phyloP scores from a whole-genome alignment of 2,113 vertebrate genomes.

The Sciurus niger region DNA sequence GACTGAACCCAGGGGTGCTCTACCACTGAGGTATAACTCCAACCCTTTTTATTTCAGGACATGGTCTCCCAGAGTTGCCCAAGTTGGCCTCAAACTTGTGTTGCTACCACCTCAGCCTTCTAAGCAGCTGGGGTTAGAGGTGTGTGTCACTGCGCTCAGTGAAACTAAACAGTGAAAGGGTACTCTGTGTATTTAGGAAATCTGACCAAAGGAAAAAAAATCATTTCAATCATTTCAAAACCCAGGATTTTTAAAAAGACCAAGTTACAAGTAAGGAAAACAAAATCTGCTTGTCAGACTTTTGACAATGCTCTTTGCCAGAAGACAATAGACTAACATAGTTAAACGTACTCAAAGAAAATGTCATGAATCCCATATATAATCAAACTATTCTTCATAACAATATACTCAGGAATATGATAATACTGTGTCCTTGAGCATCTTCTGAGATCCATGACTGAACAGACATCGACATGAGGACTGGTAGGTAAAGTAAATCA shows the following conservation, averaged over 20 bases:
- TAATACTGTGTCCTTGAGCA: not conserved
- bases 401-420: not conserved
- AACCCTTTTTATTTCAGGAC: not conserved
- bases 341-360: slow-evolving; percentile 15
- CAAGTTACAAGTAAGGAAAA: not conserved
- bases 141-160: not conserved
- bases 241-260: not conserved
- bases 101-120: not conserved
- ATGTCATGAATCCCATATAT: not conserved
- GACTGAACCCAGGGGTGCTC: too few relatives aligned
- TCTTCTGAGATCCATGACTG: not conserved
- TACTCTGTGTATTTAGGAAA: not conserved
- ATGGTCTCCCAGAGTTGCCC: too few relatives aligned
- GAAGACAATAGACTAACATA: slow-evolving; percentile 31
- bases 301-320: slow-evolving; percentile 3
- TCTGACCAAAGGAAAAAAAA: slow-evolving; percentile 20
- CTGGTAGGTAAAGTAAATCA: not conserved
- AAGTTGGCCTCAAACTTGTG: not conserved
- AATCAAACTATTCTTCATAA: not conserved
- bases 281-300: not conserved
- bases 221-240: not conserved
- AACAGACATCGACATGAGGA: not conserved
- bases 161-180: too few relatives aligned
- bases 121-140: not conserved
- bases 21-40: too few relatives aligned